Percentiles rank a stretch among this genome's conserved stretches.
These are phyloP conservation scores for Malacoctenus gilli DNA, from an alignment of 2,797 vertebrate genomes.

Conservation along the genomic window DNA sequence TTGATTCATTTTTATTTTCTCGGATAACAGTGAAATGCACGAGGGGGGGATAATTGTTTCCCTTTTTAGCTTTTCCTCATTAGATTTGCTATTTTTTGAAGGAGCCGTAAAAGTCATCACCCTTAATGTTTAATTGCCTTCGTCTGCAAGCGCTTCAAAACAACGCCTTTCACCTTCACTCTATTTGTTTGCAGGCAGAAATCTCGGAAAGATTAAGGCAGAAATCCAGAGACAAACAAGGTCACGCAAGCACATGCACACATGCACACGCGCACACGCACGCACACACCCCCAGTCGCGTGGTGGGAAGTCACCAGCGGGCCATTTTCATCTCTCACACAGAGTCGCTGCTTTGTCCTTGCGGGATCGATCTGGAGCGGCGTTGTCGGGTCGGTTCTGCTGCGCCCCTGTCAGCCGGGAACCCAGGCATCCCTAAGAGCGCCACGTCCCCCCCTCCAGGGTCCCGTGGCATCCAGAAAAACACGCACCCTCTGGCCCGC, in stretches of 20 bases:
- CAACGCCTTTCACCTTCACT: background rate
- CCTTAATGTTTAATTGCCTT: background rate
- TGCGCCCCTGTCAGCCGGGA: slow-evolving; percentile 62
- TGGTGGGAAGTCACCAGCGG: slow-evolving; percentile 68
- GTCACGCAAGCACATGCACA: slow-evolving; percentile 62
- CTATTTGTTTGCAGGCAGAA: slow-evolving; percentile 1
- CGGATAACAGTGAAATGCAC: too few species aligned
- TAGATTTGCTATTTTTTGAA: background rate
- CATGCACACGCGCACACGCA: slow-evolving; percentile 63
- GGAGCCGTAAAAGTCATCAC: too few species aligned
- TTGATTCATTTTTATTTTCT: too few species aligned
- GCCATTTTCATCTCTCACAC: slow-evolving; percentile 59
- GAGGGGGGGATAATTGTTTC: too few species aligned
- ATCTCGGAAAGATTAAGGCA: slow-evolving; percentile 22
- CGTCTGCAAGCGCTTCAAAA: background rate
- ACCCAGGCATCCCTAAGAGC: slow-evolving; percentile 66
- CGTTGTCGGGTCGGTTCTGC: slow-evolving; percentile 65
- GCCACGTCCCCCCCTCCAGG: slow-evolving; percentile 40
- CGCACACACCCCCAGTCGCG: slow-evolving; percentile 45
- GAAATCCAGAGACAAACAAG: slow-evolving; percentile 57
- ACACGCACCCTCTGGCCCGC: slow-evolving; percentile 48
- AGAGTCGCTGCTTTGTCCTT: slow-evolving; percentile 70
- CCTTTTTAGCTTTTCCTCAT: background rate
- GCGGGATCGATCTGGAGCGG: slow-evolving; percentile 68
- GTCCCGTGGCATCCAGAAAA: slow-evolving; percentile 36